These are phyloP conservation scores for Microctonus brassicae DNA, from an alignment of 2,888 invertebrate genomes.

Conservation along the genomic window DNA sequence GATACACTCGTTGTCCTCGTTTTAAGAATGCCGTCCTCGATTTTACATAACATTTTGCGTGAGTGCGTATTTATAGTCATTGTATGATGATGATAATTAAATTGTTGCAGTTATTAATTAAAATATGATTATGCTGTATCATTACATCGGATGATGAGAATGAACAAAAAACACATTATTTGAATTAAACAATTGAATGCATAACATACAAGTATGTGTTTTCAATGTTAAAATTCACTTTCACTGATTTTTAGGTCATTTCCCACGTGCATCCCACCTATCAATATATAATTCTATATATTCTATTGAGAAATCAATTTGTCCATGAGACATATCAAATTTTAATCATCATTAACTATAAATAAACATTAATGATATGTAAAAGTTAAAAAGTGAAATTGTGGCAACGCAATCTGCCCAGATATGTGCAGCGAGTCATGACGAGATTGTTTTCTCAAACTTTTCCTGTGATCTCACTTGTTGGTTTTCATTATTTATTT, in stretches of 20 bases:
- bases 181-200: no score
- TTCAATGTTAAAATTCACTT: constrained; percentile 18
- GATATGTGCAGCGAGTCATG: constrained; percentile 21
- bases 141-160: background rate
- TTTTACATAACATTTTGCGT: constrained; percentile 31
- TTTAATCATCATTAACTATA: constrained; percentile 4
- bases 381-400: constrained; percentile 32
- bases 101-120: constrained; percentile 26
- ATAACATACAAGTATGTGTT: constrained; percentile 7
- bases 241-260: constrained; percentile 26
- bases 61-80: constrained; percentile 12
- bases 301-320: constrained; percentile 9
- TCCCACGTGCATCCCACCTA: constrained; percentile 15
- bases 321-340: background rate
- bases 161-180: background rate
- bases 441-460: constrained; percentile 25
- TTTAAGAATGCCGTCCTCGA: constrained; percentile 41
- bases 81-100: constrained; percentile 19
- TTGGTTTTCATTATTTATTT: background rate
- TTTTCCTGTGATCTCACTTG: constrained; percentile 27
- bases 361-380: background rate
- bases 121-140: background rate
- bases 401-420: constrained; percentile 13
- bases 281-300: background rate
- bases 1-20: constrained; percentile 34